These are phyloP conservation scores for Siderastrea radians DNA, from an alignment of 92 coral and sea anemone species.

Conservation along the genomic window DNA sequence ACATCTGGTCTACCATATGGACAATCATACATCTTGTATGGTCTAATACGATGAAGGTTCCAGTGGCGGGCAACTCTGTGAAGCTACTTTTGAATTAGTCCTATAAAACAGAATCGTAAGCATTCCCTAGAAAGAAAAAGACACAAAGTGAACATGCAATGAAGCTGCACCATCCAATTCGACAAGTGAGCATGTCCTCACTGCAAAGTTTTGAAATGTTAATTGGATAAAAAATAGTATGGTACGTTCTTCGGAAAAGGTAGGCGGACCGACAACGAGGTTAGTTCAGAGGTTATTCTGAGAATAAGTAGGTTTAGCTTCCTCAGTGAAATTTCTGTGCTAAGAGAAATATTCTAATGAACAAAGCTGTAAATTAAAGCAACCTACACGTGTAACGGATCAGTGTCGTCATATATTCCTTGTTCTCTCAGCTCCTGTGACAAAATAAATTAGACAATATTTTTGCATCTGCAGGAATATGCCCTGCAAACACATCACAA, in stretches of 20 bases:
- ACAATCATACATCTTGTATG: neutral
- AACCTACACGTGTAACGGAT: neutral
- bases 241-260: no score
- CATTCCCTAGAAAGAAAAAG: neutral
- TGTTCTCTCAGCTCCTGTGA: neutral
- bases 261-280: no score
- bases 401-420: neutral
- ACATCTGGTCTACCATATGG: slow-evolving; percentile 23
- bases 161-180: no score
- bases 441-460: no score
- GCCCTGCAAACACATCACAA: no score
- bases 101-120: neutral
- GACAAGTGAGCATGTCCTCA: no score
- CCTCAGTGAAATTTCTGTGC: no score
- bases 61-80: neutral
- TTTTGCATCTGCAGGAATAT: no score
- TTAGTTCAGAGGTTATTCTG: no score
- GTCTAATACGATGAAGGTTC: slow-evolving; percentile 9
- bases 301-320: no score
- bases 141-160: neutral
- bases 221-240: neutral
- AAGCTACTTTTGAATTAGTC: neutral
- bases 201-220: no score
- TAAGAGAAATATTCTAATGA: no score
- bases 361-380: neutral